Evolutionary conservation across 2,888 invertebrate species (phyloP).

Genomic region (Xestia sexstrigata): DNA sequence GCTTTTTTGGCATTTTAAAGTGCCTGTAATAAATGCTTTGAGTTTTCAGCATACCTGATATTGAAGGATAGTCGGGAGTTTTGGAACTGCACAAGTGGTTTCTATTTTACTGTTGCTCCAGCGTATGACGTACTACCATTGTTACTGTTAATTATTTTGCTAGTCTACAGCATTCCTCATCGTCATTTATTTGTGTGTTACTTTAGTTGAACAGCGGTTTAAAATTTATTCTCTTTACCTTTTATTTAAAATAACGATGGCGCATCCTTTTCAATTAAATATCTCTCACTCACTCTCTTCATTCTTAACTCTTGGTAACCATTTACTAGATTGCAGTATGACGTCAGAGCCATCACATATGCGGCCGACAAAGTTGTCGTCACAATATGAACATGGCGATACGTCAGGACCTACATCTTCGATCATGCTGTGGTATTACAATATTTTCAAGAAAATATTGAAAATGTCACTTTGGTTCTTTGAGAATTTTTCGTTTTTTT

Average conservation of each 20-base stretch:
- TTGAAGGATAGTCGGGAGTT: not conserved
- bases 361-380: conserved; percentile 80
- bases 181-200: not conserved
- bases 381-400: conserved; percentile 75
- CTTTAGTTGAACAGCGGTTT: not conserved
- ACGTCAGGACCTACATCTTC: conserved; percentile 66
- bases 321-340: conserved; percentile 93
- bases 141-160: not conserved
- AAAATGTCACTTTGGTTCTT: conserved; percentile 28
- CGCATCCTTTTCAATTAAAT: not conserved
- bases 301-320: conserved; percentile 82
- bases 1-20: no score
- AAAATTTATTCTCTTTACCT: not conserved
- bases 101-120: not conserved
- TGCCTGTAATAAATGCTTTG: no score
- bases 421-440: conserved; percentile 59
- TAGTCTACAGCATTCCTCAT: not conserved
- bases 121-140: not conserved
- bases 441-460: conserved; percentile 62
- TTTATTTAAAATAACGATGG: not conserved
- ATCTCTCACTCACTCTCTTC: not conserved
- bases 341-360: conserved; percentile 92
- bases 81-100: not conserved
- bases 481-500: not conserved
- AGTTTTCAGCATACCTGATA: not conserved